Conservation (phyloP, 2,888 invertebrate genomes). For the Hedya salicella region DNA sequence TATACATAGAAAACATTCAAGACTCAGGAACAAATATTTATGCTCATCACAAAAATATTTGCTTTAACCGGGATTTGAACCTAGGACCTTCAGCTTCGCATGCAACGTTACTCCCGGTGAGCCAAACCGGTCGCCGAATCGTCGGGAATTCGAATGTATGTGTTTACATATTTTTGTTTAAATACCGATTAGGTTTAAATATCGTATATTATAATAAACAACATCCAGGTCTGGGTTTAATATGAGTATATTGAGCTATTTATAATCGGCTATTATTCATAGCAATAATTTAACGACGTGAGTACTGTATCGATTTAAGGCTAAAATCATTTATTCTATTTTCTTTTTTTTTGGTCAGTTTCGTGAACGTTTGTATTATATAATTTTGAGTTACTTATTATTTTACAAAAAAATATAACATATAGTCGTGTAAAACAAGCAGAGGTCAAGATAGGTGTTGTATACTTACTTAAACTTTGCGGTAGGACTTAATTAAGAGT, state of each 20-base stretch:
- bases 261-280: constrained; percentile 7
- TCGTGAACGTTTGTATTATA: constrained; percentile 1
- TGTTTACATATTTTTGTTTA: too few relatives aligned
- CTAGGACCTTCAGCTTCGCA: too few relatives aligned
- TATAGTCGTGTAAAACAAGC: constrained; percentile 1
- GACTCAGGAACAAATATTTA: too few relatives aligned
- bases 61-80: too few relatives aligned
- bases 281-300: background rate
- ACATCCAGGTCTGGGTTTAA: constrained; percentile 4
- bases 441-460: background rate
- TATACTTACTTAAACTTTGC: too few relatives aligned
- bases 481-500: too few relatives aligned
- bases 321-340: background rate
- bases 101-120: too few relatives aligned
- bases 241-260: constrained; percentile 23
- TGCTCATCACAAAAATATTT: too few relatives aligned
- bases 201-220: constrained; percentile 6
- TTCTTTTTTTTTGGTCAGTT: constrained; percentile 19
- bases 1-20: too few relatives aligned
- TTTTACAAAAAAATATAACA: constrained; percentile 3
- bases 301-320: constrained; percentile 9
- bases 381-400: background rate
- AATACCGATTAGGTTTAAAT: constrained; percentile 22
- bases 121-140: too few relatives aligned
- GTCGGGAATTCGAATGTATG: too few relatives aligned